A percentile compares a stretch with the other conserved stretches of the same genome.
These are phyloP conservation scores for Steinernema carpocapsae DNA, from an alignment of 2,888 invertebrate genomes.

Conservation along the genomic window DNA sequence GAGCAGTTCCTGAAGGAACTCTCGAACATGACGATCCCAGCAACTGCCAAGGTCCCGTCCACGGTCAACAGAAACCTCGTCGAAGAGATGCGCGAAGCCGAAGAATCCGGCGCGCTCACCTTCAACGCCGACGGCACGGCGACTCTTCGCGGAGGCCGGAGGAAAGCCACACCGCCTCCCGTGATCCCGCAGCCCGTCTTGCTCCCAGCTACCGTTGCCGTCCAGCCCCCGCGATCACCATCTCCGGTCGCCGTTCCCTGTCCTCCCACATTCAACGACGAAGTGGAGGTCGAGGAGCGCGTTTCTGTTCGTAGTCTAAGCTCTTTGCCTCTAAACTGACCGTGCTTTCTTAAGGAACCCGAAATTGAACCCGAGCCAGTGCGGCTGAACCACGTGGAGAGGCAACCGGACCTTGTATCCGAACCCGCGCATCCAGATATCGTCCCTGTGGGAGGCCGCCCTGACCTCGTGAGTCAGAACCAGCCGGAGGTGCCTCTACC, in stretches of 20 bases:
- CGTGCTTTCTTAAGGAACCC: neutral
- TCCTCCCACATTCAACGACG: slow-evolving; percentile 35
- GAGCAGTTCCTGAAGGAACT: slow-evolving; percentile 50
- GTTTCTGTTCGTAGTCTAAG: neutral
- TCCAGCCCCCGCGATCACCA: too few species aligned
- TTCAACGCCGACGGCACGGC: slow-evolving; percentile 57
- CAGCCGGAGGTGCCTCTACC: slow-evolving; percentile 37
- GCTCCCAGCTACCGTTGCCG: too few species aligned
- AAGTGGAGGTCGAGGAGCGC: neutral
- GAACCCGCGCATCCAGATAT: slow-evolving; percentile 47
- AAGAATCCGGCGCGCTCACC: slow-evolving; percentile 47
- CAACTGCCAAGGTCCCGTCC: slow-evolving; percentile 49
- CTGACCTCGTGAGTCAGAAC: slow-evolving; percentile 41
- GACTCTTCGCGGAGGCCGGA: slow-evolving; percentile 43
- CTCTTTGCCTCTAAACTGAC: neutral
- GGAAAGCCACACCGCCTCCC: neutral
- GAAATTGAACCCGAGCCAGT: neutral
- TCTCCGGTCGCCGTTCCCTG: too few species aligned
- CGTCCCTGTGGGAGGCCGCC: slow-evolving; percentile 44
- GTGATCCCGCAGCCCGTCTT: slow-evolving; percentile 30
- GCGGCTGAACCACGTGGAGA: slow-evolving; percentile 6
- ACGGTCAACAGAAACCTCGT: slow-evolving; percentile 53
- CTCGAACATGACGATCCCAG: slow-evolving; percentile 53
- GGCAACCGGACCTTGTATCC: slow-evolving; percentile 33
- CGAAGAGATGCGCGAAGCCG: slow-evolving; percentile 59